Conservation (phyloP, 2,888 invertebrate genomes). For the Macrosiphum euphorbiae region DNA sequence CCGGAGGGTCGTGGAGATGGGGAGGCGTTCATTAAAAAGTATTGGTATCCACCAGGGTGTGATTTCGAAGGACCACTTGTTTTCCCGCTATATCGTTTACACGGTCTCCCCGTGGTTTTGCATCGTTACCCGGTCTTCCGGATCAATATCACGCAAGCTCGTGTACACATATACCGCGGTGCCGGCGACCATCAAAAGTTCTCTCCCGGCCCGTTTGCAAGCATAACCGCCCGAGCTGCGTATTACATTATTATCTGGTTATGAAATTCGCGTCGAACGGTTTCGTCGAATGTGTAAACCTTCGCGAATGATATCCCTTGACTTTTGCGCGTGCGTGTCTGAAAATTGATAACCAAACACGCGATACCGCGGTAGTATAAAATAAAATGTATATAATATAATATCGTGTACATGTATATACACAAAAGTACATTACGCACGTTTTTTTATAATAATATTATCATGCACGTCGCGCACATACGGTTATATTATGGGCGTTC, state of each 20-base stretch:
- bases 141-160: constrained; percentile 54
- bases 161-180: background rate
- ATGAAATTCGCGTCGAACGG: background rate
- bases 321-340: background rate
- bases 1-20: constrained; percentile 16
- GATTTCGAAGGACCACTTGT: constrained; percentile 64
- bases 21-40: constrained; percentile 64
- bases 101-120: constrained; percentile 47
- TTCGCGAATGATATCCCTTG: background rate
- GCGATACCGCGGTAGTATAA: background rate
- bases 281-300: background rate
- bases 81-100: constrained; percentile 60
- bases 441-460: background rate
- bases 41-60: constrained; percentile 64
- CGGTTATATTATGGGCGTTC: background rate
- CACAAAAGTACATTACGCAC: background rate
- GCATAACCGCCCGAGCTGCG: background rate
- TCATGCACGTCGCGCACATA: background rate
- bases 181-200: constrained; percentile 16
- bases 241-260: background rate
- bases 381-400: background rate
- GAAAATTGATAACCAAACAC: background rate
- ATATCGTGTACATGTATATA: background rate
- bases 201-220: background rate
- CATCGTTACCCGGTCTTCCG: constrained; percentile 56